Evolutionary conservation across 2,797 vertebrate genomes (phyloP).

Genomic region (Choloepus didactylus): DNA sequence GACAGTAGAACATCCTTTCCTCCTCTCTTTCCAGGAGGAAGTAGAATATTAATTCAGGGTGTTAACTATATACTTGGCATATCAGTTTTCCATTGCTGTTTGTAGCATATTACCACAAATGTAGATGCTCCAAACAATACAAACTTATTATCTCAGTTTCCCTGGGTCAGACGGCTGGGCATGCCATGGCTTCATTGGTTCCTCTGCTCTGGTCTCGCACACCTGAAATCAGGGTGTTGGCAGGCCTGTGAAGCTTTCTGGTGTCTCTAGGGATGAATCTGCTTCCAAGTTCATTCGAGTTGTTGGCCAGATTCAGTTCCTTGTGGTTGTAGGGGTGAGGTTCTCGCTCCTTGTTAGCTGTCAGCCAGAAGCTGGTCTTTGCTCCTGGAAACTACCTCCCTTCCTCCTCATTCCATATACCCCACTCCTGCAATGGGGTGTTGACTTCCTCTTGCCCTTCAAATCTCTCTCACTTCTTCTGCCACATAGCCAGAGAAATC

Average conservation of each 20-base stretch:
- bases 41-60: not conserved
- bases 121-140: not conserved
- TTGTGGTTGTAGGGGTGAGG: not conserved
- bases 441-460: not conserved
- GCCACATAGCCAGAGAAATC: not conserved
- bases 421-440: not conserved
- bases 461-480: not conserved
- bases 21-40: not conserved
- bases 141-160: not conserved
- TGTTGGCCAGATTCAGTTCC: not conserved
- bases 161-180: not conserved
- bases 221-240: not conserved
- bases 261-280: not conserved
- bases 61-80: not conserved
- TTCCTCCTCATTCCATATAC: not conserved
- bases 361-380: fast-evolving
- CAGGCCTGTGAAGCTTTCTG: not conserved
- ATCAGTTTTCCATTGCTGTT: not conserved
- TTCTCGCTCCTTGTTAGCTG: not conserved
- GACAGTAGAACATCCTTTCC: not conserved
- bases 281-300: not conserved
- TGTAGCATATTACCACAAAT: not conserved
- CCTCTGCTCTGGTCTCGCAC: not conserved
- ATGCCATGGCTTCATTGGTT: not conserved
- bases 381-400: not conserved